Evolutionary conservation across 2,113 vertebrate genomes (phyloP), one percentile per base, ranked within the genome.

Genomic region (Cavia aperea): DNA sequence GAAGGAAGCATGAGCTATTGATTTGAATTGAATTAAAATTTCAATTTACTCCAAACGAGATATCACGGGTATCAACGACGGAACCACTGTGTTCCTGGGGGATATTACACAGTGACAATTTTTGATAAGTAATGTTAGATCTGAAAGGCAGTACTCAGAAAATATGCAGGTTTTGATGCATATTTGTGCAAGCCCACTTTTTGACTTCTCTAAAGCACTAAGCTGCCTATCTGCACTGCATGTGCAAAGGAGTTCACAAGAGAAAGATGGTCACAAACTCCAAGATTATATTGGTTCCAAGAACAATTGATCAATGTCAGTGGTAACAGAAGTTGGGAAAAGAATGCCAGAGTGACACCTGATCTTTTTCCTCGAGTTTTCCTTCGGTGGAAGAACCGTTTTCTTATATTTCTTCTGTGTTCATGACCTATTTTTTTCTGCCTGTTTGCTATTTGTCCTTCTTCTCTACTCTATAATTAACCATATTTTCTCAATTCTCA

Each of bases 21-120:
- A 90, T 70, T 95, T 90, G 19, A 9, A 77, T 26, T n/a, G 78
- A 92, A 39, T n/a, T 54, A 10, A 70, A 75, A 10, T 89, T 93
- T 73, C 0, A 1, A 46, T 75, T 93, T 66, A 89, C 56, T 58
- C 9, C 29, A 77, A 70, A 81, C 43, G 54, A 89, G 39, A 43
- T 36, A 63, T 78, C 33, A 60, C 29, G 39, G 0, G 7, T 77
- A 56, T 79, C 11, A 60, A 60, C 36, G 39, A 63, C 36, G 58
- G 19, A 77, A 3, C n/a, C n/a, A n/a, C 56, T 92, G 87, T 31
- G 54, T 29, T 81, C 23, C 9, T n/a, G 23, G 39, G 26, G 24
- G 36, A 43, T 63, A 46, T 23, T 7, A 77, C 1, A 29, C 15
- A 66, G 31, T 46, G 29, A 90, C 43, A 79, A 51, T n/a, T 46